Percentiles rank a stretch among this genome's conserved stretches.
These are phyloP conservation scores for Paraplagusia blochii DNA, from an alignment of 2,113 vertebrate genomes.

Conservation along the genomic window DNA sequence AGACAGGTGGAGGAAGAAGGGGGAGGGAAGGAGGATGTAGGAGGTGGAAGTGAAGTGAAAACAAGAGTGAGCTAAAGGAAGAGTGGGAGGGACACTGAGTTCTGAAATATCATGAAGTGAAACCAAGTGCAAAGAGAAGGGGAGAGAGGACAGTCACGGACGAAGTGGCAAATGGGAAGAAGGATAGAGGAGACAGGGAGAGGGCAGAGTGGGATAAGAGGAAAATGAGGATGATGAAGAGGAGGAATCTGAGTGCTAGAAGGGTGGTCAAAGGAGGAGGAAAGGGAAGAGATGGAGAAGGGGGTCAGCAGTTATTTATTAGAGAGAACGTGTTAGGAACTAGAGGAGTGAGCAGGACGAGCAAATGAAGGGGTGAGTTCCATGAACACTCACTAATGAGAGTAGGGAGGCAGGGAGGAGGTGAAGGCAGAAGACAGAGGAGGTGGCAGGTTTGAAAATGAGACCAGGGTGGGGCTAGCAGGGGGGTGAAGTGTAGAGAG, in stretches of 20 bases:
- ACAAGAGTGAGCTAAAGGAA: constrained; percentile 47
- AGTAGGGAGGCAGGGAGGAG: constrained; percentile 22
- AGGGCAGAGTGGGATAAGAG: constrained; percentile 27
- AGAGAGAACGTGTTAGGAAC: constrained; percentile 47
- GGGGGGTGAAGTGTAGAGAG: not conserved
- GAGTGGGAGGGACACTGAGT: constrained; percentile 44
- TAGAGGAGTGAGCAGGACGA: constrained; percentile 41
- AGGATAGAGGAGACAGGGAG: constrained; percentile 18
- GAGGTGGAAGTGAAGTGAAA: constrained; percentile 38
- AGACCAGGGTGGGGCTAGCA: constrained; percentile 1
- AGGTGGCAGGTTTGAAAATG: no score
- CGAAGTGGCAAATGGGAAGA: constrained; percentile 14
- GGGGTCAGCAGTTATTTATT: constrained; percentile 53
- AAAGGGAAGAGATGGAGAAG: constrained; percentile 6
- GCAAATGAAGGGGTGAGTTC: constrained; percentile 48
- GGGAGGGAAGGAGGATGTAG: not conserved
- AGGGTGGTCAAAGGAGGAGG: not conserved
- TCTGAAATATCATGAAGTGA: constrained; percentile 41
- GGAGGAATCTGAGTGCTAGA: constrained; percentile 17
- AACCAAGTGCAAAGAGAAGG: constrained; percentile 20
- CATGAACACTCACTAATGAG: constrained; percentile 64
- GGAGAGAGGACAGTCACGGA: constrained; percentile 13
- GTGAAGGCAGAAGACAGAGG: constrained; percentile 9
- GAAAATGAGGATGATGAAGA: constrained; percentile 1
- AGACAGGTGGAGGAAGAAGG: constrained; percentile 39